Evolutionary conservation across 2,888 invertebrate genomes (phyloP).

Genomic region (Coronaproctus castanopsis): DNA sequence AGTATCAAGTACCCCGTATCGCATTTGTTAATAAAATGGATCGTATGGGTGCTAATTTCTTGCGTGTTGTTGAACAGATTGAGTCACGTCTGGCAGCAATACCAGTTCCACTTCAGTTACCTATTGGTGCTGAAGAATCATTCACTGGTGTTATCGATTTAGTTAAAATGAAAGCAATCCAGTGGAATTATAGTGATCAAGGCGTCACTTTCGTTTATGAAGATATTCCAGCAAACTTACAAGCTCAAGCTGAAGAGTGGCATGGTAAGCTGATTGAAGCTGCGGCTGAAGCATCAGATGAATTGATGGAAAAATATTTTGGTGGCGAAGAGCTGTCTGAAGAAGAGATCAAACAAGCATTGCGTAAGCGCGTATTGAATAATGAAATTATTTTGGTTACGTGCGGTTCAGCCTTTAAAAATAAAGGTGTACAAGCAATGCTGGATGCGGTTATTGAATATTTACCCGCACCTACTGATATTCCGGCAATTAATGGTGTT

Average conservation of each 20-base stretch:
- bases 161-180: conserved; percentile 25
- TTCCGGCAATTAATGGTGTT: not conserved
- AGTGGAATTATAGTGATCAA: conserved; percentile 24
- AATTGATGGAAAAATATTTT: conserved; percentile 6
- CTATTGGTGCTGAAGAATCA: conserved; percentile 23
- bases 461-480: conserved; percentile 15
- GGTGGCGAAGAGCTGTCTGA: not conserved
- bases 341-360: not conserved
- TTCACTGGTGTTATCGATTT: conserved; percentile 29
- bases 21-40: conserved; percentile 41
- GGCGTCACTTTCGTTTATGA: conserved; percentile 12
- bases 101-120: conserved; percentile 29
- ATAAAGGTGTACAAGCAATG: conserved; percentile 16
- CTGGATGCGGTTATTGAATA: conserved; percentile 15
- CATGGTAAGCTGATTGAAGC: conserved; percentile 8
- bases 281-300: conserved; percentile 3
- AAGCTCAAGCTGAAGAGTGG: not conserved
- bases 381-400: conserved; percentile 5
- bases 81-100: too few relatives aligned
- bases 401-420: conserved; percentile 18
- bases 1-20: conserved; percentile 32
- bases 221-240: conserved; percentile 7
- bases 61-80: not conserved
- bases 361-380: conserved; percentile 3
- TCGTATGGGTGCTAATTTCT: conserved; percentile 12